Percentiles rank a stretch among this genome's conserved stretches.
Evolutionary conservation across 2,888 invertebrate genomes (phyloP).

Genomic region (Monoplex corrugatus): DNA sequence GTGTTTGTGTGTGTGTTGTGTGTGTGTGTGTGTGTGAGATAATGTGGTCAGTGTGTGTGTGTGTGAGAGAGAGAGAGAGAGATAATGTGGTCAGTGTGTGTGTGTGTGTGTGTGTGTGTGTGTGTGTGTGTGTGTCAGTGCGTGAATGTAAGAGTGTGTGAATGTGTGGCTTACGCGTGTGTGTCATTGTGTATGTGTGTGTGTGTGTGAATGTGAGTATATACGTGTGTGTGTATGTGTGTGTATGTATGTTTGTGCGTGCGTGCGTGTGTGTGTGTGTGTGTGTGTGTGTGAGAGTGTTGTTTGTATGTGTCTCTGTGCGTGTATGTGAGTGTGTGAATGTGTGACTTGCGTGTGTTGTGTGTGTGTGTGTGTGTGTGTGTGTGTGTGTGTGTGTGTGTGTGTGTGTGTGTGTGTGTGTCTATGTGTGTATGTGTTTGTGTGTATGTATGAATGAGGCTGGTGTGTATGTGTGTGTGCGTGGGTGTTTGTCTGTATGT

Average conservation of each 20-base stretch:
- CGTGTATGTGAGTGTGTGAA: no score
- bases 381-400: not conserved
- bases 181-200: not conserved
- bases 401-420: not conserved
- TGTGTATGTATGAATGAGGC: no score
- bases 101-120: no score
- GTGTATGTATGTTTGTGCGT: not conserved
- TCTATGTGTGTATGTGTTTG: not conserved
- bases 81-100: no score
- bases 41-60: no score
- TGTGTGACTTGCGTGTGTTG: no score
- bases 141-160: not conserved
- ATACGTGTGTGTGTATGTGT: not conserved
- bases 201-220: no score
- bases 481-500: not conserved
- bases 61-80: no score
- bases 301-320: no score
- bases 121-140: not conserved
- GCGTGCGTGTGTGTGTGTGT: not conserved
- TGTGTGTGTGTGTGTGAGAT: no score
- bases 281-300: not conserved
- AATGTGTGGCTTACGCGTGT: not conserved
- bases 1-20: no score
- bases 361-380: no score
- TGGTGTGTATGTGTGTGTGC: not conserved